Evolutionary conservation across 2,113 vertebrate genomes (phyloP).

Genomic region (Alligator sinensis): DNA sequence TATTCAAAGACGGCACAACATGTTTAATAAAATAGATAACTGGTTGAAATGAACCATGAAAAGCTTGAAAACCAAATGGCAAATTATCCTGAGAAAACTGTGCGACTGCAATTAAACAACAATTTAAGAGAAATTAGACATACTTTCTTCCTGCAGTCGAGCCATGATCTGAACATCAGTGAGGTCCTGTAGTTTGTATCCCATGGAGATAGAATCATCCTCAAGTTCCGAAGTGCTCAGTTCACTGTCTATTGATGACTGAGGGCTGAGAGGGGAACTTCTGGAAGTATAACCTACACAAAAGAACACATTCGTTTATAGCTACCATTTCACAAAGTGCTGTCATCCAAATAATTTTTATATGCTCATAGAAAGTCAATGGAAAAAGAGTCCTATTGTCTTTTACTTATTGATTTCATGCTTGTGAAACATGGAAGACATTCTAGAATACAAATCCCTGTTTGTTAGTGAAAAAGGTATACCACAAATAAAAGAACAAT

Average conservation of each 20-base stretch:
- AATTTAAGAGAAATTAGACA: constrained; percentile 56
- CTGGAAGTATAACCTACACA: constrained; percentile 82
- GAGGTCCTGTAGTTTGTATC: constrained; percentile 97
- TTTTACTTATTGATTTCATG: background rate
- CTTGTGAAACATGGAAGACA: background rate
- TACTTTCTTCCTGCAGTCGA: constrained; percentile 98
- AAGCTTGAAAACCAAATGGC: rapidly evolving
- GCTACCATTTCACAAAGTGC: background rate
- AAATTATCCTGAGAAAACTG: background rate
- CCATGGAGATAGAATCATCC: constrained; percentile 94
- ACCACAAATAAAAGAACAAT: constrained; percentile 30
- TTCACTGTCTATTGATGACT: constrained; percentile 96
- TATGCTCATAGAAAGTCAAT: background rate
- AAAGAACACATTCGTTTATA: background rate
- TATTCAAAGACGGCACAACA: rapidly evolving
- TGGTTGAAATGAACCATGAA: background rate
- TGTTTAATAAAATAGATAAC: rapidly evolving
- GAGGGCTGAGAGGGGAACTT: constrained; percentile 89
- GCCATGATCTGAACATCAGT: constrained; percentile 99
- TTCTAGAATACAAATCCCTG: background rate
- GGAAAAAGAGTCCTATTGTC: background rate
- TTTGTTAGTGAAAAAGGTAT: background rate
- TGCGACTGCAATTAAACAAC: background rate
- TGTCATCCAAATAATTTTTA: background rate
- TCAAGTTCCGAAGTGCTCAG: constrained; percentile 91